Evolutionary conservation across 2,888 invertebrate genomes (phyloP), one percentile per base, ranked within the genome.

Genomic region (Sepioteuthis lessoniana): DNA sequence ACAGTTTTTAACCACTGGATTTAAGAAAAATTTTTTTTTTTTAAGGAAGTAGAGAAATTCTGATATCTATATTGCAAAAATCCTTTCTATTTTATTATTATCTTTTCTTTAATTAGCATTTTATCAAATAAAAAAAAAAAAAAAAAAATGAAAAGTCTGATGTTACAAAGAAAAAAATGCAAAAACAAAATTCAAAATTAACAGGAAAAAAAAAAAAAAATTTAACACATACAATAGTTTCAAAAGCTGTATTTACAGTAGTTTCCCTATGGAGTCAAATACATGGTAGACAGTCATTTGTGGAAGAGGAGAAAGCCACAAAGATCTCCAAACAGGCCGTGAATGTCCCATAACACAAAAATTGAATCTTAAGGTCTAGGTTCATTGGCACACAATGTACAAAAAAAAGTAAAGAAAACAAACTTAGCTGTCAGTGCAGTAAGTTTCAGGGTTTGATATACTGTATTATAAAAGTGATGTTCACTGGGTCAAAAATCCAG

Each of bases 221-320:
- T 13, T 10, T 19, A 47, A 46, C 46, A 91, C 25, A 13, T 8
- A 21, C 13, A 42, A n/a, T 92, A 47, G 46, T 42, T 42, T 92
- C 42, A 92, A 92, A 46, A 92, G 47, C 92, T 92, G 42, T 92
- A 92, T 47, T 92, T 46, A 92, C n/a, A 92, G 42, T 42, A 91
- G 92, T 42, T n/a, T 92, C 35, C 47, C n/a, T 92, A 92, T 31
- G 92, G 16, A 46, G 47, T 92, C 28, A 92, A 92, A 92, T 92
- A 46, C 92, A 92, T 92, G 47, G 2, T 92, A 8, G 47, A 46
- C 42, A 42, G 92, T 92, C 47, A 92, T n/a, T n/a, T 46, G 38
- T 1, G n/a, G 37, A 16, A 1, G 13, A n/a, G 19, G 42, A 76
- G 37, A 92, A 47, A 92, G 47, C 47, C 31, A 92, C 42, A 91